Conservation (phyloP, 2,113 vertebrate genomes). For the Lanius ludovicianus region DNA sequence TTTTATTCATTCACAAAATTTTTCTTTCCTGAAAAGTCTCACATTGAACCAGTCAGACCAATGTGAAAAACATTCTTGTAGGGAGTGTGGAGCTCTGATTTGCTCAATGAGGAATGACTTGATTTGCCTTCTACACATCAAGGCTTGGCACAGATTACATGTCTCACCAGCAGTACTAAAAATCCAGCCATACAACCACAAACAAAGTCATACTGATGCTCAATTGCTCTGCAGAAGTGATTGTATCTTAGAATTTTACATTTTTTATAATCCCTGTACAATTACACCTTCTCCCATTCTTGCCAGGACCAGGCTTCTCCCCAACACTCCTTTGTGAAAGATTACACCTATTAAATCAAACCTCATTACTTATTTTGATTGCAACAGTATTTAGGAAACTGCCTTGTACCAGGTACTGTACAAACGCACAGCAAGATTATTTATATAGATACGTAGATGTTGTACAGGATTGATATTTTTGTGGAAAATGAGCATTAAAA, state of each 20-base stretch:
- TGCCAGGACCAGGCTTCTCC: background rate
- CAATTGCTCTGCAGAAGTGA: background rate
- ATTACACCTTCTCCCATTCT: background rate
- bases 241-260: background rate
- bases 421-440: background rate
- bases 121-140: background rate
- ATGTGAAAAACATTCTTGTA: background rate
- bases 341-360: background rate
- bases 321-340: background rate
- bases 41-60: background rate
- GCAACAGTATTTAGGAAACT: background rate
- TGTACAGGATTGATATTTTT: background rate
- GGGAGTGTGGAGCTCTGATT: background rate
- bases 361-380: background rate
- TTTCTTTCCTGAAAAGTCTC: background rate
- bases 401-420: background rate
- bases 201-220: background rate
- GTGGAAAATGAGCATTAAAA: background rate
- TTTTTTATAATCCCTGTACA: background rate
- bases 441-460: background rate
- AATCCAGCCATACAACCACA: background rate
- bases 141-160: background rate
- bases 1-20: background rate
- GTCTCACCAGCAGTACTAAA: background rate
- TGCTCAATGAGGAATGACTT: background rate